phyloP scores from a whole-genome alignment of 2,797 vertebrate species.

The Lindbergichthys nudifrons region DNA sequence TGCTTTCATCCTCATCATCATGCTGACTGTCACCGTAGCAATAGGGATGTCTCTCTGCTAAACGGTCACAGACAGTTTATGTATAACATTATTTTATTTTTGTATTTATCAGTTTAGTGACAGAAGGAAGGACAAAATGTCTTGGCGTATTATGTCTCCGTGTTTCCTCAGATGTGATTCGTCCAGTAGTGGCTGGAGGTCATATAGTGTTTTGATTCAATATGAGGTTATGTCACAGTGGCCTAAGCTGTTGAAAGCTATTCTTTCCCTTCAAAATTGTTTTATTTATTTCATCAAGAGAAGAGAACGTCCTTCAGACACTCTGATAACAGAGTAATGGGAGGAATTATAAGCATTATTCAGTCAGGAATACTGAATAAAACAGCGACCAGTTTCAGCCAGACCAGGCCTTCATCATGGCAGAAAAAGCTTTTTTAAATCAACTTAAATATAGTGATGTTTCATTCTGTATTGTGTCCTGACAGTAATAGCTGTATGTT shows the following conservation, averaged over 20 bases:
- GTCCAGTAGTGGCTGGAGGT: background rate
- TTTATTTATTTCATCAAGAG: background rate
- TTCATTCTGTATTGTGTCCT: background rate
- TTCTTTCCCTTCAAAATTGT: background rate
- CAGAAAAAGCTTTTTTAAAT: background rate
- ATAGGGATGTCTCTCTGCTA: conserved; percentile 13
- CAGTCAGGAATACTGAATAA: background rate
- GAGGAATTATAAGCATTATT: background rate
- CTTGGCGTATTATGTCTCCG: background rate
- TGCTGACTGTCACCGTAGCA: conserved; percentile 6
- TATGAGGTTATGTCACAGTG: background rate
- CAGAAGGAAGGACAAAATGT: background rate
- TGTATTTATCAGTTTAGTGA: background rate
- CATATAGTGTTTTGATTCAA: background rate
- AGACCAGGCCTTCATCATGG: background rate
- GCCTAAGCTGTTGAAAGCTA: background rate
- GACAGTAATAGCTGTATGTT: background rate
- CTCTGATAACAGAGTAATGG: background rate
- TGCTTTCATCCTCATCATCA: conserved; percentile 28
- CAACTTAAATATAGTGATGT: background rate
- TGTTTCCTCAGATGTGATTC: background rate
- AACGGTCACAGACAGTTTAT: background rate
- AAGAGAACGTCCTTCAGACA: background rate
- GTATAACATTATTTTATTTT: background rate
- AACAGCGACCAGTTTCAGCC: too few species aligned